Base-by-base conservation (phyloP, 2,888 invertebrate genomes). In the Luperina testacea region DNA sequence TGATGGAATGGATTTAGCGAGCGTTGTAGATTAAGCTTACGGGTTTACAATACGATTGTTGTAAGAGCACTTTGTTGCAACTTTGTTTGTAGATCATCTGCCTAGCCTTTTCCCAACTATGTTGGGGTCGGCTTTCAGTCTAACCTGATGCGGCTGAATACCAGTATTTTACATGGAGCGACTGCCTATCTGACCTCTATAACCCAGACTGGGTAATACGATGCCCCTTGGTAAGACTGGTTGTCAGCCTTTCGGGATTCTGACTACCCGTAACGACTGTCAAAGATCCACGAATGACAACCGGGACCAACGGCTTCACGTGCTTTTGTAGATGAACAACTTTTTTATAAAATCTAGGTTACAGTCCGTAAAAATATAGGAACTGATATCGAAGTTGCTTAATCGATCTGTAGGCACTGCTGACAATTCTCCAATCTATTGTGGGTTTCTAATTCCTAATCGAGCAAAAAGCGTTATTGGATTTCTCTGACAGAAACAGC, bases 401-500 rank as follows among this genome's bases (percentile, higher is more conserved):
- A n/a, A 63, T 59, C 5, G n/a, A 15, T 20, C 42, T n/a, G 32
- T 38, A 64, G 32, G 27, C 20, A 8, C 20, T 38, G 27, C 2
- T 9, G 6, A 32, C 15, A 9, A 51, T 69, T 42, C 57, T 38
- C 79, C 68, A 79, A 81, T 81, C 9, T 24, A 45, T 69, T 48
- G 24, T 63, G 27, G 32, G 32, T 82, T 84, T 85, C 81, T 57
- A 72, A 70, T 65, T 51, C 65, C 17, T 63, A 85, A 70, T 45
- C 2, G 63, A 53, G 51, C 57, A 77, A 86, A 85, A 75, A 81
- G 4, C 20, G 67, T 67, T 20, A 64, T 57, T 86, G 51, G 57
- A 69, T 77, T 82, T 70, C 69, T 63, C 38, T 59, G n/a, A 59
- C 13, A n/a, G 59, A n/a, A 13, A n/a, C 13, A 5, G 11, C 4